Conservation (phyloP, 1,140 invertebrate species). For the Lucilia cuprina region DNA sequence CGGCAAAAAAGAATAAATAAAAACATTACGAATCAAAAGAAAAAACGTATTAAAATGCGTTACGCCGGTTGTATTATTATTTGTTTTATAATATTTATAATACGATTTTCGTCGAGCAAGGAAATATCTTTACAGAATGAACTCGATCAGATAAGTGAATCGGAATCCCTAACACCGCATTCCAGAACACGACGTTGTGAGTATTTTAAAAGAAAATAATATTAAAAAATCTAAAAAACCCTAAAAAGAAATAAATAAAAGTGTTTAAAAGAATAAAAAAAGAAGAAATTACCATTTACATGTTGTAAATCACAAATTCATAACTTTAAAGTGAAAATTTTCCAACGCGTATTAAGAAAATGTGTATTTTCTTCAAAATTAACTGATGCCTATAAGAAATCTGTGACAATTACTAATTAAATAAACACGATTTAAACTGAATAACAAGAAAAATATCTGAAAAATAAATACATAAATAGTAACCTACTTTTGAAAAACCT, state of each 20-base stretch:
- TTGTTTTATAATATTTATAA: not conserved
- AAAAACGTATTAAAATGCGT: not conserved
- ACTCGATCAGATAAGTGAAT: not conserved
- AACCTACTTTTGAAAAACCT: not conserved
- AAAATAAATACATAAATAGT: not conserved
- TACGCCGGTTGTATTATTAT: not conserved
- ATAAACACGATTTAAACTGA: not conserved
- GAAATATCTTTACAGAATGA: not conserved
- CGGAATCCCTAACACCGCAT: not conserved
- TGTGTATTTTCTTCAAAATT: not conserved
- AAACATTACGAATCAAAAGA: not conserved
- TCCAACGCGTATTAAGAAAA: not conserved
- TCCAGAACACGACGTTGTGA: slow-evolving; percentile 4
- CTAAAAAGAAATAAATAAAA: not conserved
- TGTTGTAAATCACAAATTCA: no score
- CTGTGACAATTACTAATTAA: not conserved
- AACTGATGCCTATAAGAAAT: not conserved
- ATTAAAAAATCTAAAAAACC: not conserved
- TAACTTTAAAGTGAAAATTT: not conserved
- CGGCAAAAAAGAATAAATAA: not conserved
- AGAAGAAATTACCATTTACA: not conserved
- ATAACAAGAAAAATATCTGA: not conserved
- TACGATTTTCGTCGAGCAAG: not conserved
- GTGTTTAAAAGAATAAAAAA: not conserved
- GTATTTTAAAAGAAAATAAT: not conserved